Base-by-base conservation (phyloP, 2,888 invertebrate genomes). In the Tenthredo distinguenda region DNA sequence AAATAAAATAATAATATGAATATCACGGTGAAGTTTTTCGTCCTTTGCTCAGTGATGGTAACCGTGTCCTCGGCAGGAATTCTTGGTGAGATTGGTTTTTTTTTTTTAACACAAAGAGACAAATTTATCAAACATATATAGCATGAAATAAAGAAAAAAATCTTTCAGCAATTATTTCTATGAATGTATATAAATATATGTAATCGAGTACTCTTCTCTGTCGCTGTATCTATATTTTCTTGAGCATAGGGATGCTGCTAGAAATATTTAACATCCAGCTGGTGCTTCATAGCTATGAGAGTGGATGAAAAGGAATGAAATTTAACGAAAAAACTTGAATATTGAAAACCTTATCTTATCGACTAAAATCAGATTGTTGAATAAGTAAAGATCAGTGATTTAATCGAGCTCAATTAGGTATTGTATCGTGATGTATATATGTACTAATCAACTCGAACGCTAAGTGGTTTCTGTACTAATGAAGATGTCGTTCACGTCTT, bases 51-150 rank as follows among this genome's bases (percentile, higher is more conserved):
- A 85, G 79, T 88, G 87, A 85, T 91, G 87, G 91, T 88, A 86
- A 87, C 90, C 84, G 91, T 91, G 85, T 91, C 91, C 62, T 89
- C 92, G 85, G 92, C 92, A 87, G 93, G 93, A 89, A 90, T 93
- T 88, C 91, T 93, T 88, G 93, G 93, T 93, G 91, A 92, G 93
- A 87, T 71, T 62, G 0, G 0, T 26, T 26, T 3, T n/a, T 55
- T 71, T 55, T 55, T 47, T 3, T n/a, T 55, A 55, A 55, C 55
- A 55, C 55, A 55, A 6, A 55, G n/a, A n/a, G n/a, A 55, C 6
- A n/a, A 55, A 55, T 6, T 55, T 55, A 62, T 62, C 12, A 62
- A 62, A 12, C 4, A 58, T 34, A 62, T 10, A 37, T 15, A 37
- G 5, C n/a, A 40, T 81, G 21, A 31, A 77, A 10, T 21, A 21